Evolutionary conservation across 2,113 vertebrate genomes (phyloP).

Genomic region (Apodemus sylvaticus): DNA sequence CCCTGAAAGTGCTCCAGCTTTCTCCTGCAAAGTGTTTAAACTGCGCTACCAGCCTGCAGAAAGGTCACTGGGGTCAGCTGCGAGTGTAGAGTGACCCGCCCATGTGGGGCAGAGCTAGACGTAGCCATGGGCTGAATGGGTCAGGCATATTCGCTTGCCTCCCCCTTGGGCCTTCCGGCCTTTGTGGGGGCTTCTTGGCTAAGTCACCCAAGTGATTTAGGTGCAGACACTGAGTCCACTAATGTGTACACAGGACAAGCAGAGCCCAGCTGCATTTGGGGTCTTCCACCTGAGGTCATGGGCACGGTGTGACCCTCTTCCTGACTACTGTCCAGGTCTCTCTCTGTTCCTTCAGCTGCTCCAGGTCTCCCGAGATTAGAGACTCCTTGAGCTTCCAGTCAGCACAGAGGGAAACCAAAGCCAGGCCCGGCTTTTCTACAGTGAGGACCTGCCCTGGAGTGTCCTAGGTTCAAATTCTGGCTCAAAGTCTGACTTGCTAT

Average conservation of each 20-base stretch:
- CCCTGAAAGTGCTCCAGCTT: not conserved
- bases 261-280: constrained; percentile 83
- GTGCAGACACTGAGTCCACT: constrained; percentile 80
- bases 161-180: constrained; percentile 22
- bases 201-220: constrained; percentile 86
- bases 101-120: not conserved
- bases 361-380: not conserved
- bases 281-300: constrained; percentile 82
- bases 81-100: not conserved
- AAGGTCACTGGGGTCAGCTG: not conserved
- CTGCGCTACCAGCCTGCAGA: not conserved
- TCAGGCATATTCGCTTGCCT: constrained; percentile 72
- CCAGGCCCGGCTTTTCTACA: not conserved
- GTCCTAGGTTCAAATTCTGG: not conserved
- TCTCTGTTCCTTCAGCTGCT: not conserved
- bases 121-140: not conserved
- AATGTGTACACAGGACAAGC: constrained; percentile 88
- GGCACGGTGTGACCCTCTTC: constrained; percentile 61
- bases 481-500: not conserved
- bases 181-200: constrained; percentile 68
- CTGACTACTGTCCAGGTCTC: not conserved
- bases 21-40: not conserved
- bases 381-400: not conserved
- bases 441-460: not conserved
- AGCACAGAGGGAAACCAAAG: not conserved